Conservation (phyloP, 2,888 invertebrate species). For the Nemapogon koenigi region DNA sequence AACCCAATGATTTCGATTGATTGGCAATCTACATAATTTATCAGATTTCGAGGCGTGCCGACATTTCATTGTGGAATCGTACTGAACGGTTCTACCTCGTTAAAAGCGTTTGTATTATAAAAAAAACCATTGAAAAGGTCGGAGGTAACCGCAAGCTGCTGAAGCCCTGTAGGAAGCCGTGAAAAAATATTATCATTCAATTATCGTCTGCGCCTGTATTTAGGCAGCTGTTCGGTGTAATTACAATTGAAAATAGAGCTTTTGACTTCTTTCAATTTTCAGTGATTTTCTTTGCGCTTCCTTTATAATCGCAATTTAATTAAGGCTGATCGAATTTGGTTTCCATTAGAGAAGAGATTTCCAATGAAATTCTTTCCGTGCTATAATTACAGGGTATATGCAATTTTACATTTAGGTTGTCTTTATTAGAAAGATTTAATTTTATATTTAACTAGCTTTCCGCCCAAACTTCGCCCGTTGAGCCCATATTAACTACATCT, state of each 20-base stretch:
- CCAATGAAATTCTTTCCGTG: no score
- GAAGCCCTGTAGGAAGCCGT: slow-evolving; percentile 15
- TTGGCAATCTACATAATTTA: slow-evolving; percentile 9
- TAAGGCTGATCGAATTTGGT: no score
- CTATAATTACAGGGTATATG: no score
- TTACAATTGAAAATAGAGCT: slow-evolving; percentile 37
- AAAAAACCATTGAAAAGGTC: no score
- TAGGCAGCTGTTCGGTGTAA: slow-evolving; percentile 34
- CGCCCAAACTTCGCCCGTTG: no score
- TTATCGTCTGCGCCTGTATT: slow-evolving; percentile 35
- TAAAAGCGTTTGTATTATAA: slow-evolving; percentile 9
- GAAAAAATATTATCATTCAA: slow-evolving; percentile 51
- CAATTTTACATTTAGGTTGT: no score
- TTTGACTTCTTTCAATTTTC: slow-evolving; percentile 11
- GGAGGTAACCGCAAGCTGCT: slow-evolving; percentile 8
- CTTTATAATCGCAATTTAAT: no score
- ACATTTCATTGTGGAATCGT: slow-evolving; percentile 6
- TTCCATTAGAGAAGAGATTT: no score
- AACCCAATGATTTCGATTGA: slow-evolving; percentile 8
- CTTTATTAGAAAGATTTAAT: no score
- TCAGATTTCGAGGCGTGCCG: slow-evolving; percentile 1
- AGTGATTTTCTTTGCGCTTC: slow-evolving; percentile 2
- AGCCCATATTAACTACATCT: no score
- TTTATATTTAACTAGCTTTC: no score
- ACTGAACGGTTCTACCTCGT: slow-evolving; percentile 9